phyloP scores from a whole-genome alignment of 2,888 invertebrate genomes.

The Chloroclysta siterata region DNA sequence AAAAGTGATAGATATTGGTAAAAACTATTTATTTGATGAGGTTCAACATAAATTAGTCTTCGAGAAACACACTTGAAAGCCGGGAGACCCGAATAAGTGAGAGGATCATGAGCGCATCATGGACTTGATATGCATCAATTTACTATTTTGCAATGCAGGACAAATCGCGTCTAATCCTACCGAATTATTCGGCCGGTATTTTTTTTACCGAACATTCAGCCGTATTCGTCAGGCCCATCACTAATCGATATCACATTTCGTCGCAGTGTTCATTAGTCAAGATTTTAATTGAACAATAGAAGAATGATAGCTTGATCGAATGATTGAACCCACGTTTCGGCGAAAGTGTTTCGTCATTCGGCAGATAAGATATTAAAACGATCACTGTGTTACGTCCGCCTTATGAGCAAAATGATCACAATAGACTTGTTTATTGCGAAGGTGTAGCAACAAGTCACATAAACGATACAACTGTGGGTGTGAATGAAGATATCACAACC shows the following conservation, averaged over 20 bases:
- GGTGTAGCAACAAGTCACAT: conserved; percentile 7
- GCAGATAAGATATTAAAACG: conserved; percentile 58
- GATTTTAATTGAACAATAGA: conserved; percentile 64
- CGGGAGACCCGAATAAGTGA: too few species aligned
- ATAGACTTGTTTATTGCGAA: conserved; percentile 9
- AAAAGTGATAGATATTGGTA: too few species aligned
- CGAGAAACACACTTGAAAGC: too few species aligned
- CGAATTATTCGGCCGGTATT: too few species aligned
- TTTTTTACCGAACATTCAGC: too few species aligned
- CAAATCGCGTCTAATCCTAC: too few species aligned
- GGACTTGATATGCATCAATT: too few species aligned
- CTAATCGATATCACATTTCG: conserved; percentile 48
- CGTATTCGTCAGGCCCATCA: too few species aligned
- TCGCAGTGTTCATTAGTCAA: conserved; percentile 67
- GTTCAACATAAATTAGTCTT: too few species aligned
- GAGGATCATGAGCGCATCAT: too few species aligned
- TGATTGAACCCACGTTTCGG: conserved; percentile 63
- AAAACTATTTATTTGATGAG: too few species aligned
- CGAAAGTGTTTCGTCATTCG: conserved; percentile 67
- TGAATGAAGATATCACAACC: conserved; percentile 15
- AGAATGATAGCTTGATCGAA: conserved; percentile 23
- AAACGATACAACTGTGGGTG: conserved; percentile 10
- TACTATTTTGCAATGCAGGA: too few species aligned
- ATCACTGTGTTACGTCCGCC: conserved; percentile 60
- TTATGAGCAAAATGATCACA: conserved; percentile 28